Percentiles rank a stretch among this genome's conserved stretches.
Conservation (phyloP, 2,113 vertebrate genomes). For the Oncorhynchus mykiss region DNA sequence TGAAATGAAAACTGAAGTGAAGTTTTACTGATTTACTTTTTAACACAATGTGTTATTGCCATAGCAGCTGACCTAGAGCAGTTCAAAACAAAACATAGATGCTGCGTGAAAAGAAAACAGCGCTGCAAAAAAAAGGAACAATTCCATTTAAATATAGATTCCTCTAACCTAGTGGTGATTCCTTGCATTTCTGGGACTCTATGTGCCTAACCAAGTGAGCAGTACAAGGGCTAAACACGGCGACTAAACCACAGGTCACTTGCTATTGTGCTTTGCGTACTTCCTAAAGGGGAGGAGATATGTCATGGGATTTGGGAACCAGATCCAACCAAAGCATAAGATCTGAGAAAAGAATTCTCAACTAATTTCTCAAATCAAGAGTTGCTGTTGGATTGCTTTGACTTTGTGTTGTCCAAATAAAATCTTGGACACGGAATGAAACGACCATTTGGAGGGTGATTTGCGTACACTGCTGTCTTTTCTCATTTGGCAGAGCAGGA, state of each 20-base stretch:
- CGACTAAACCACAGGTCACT: constrained; percentile 63
- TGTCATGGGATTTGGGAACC: background rate
- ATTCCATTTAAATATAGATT: constrained; percentile 61
- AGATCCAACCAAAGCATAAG: constrained; percentile 68
- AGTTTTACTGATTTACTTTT: background rate
- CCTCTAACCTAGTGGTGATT: constrained; percentile 55
- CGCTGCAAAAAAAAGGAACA: constrained; percentile 42
- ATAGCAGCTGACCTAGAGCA: background rate
- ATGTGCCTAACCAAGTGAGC: constrained; percentile 62
- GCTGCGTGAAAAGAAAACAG: constrained; percentile 46
- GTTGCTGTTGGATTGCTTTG: background rate
- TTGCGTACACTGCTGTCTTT: background rate
- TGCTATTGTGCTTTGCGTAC: constrained; percentile 60
- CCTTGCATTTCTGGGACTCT: constrained; percentile 50
- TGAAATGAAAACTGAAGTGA: too few relatives aligned
- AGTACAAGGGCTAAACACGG: constrained; percentile 54
- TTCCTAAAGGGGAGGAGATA: constrained; percentile 86
- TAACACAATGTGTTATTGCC: constrained; percentile 13
- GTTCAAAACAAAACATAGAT: constrained; percentile 21
- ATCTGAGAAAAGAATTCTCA: background rate
- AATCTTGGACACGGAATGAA: background rate
- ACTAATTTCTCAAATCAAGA: background rate
- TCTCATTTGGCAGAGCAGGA: background rate
- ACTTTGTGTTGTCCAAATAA: background rate
- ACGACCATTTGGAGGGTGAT: background rate